Base-by-base conservation (phyloP, 2,113 vertebrate species). In the Pomatostomus ruficeps region DNA sequence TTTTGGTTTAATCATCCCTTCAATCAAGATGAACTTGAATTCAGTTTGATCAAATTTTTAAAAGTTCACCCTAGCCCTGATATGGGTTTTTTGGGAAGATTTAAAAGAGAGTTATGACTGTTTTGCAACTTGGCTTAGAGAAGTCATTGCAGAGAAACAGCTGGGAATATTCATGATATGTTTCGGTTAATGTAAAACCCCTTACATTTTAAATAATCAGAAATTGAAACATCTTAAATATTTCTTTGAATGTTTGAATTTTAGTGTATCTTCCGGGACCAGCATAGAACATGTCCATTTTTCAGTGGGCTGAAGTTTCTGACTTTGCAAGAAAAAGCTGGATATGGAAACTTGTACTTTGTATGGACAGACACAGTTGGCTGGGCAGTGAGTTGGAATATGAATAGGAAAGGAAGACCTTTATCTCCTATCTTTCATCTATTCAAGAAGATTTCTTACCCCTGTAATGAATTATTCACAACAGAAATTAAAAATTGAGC, bases 401-500 rank as follows among this genome's bases (percentile, higher is more conserved):
- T 1, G 12, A 74, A 66, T 74, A 88, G 57, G 52, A 85, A 61
- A 52, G 85, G 35, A 42, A 89, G 73, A 81, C 88, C 63, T 94
- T 93, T 78, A 55, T 82, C 52, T 89, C 61, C 52, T 83, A 40
- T 25, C 62, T 93, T 93, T 83, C 54, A 76, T 92, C 75, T 86
- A n/a, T 85, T 68, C 73, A 89, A 81, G 84, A 71, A 76, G 78
- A 92, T 89, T 94, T 93, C 68, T 81, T 89, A 73, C 25, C 54
- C 67, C 25, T 80, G 28, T 92, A 92, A 73, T 95, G 72, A 92
- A 92, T 92, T 93, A 93, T 91, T 95, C 72, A 76, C 54, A 79
- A 76, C 17, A 68, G 58, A 92, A 96, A 88, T 92, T 61, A 93
- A 95, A 95, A 95, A 83, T 91, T 79, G 78, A 94, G 24, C 5